These are phyloP conservation scores for Apodemus sylvaticus DNA, from an alignment of 2,113 vertebrate genomes.

Conservation along the genomic window DNA sequence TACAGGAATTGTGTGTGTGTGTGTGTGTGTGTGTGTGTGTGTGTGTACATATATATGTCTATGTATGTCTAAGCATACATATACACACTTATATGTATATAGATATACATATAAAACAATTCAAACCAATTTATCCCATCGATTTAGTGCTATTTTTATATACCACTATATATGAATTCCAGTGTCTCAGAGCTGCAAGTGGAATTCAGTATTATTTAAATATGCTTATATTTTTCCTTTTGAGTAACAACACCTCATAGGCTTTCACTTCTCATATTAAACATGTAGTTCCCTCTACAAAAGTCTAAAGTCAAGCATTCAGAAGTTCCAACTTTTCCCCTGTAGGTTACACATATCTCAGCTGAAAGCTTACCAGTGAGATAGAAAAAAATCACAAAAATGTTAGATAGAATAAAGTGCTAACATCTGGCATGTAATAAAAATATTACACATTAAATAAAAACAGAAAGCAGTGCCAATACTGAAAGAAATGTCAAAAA, in stretches of 20 bases:
- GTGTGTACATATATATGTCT: too few relatives aligned
- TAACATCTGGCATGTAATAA: not conserved
- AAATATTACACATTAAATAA: conserved; percentile 2
- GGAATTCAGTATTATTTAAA: too few relatives aligned
- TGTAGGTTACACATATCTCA: not conserved
- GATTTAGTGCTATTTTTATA: too few relatives aligned
- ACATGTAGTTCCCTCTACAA: not conserved
- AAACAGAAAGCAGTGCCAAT: not conserved
- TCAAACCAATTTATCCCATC: too few relatives aligned
- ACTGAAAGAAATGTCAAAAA: not conserved
- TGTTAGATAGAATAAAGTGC: not conserved
- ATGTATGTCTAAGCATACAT: too few relatives aligned
- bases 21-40: too few relatives aligned
- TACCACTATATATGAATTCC: too few relatives aligned
- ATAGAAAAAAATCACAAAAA: not conserved
- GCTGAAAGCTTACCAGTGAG: not conserved
- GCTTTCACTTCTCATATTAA: not conserved
- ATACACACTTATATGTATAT: too few relatives aligned
- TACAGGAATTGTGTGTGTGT: too few relatives aligned
- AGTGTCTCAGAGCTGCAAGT: too few relatives aligned
- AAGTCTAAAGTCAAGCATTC: not conserved
- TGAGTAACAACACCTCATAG: not conserved
- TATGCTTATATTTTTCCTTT: not conserved
- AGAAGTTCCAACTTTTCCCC: not conserved
- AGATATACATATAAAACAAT: too few relatives aligned